Percentiles rank a stretch among this genome's conserved stretches.
phyloP scores from a whole-genome alignment of 2,888 invertebrate species.

The Cryptus armator region DNA sequence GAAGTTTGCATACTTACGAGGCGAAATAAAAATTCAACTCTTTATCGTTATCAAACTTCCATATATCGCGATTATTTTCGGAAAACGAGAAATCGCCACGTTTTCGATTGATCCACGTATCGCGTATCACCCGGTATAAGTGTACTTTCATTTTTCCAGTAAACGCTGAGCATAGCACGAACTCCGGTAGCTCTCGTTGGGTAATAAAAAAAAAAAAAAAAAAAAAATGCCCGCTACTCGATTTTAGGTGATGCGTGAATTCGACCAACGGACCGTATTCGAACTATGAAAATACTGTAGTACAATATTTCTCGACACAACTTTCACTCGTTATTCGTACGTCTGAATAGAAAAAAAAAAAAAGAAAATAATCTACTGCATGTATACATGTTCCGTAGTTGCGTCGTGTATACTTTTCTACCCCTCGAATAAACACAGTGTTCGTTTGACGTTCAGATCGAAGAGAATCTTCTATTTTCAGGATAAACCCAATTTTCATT shows the following conservation, averaged over 20 bases:
- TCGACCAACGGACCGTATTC: background rate
- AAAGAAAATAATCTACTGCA: background rate
- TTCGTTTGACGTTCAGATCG: too few relatives aligned
- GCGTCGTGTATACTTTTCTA: background rate
- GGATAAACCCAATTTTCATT: background rate
- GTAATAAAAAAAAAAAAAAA: background rate
- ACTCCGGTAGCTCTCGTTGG: background rate
- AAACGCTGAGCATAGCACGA: background rate
- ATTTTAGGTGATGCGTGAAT: conserved; percentile 12
- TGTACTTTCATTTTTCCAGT: conserved; percentile 1
- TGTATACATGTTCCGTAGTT: background rate
- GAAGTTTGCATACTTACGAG: background rate
- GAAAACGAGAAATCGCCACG: background rate
- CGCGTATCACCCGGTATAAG: background rate
- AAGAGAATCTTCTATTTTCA: too few relatives aligned
- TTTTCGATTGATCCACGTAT: background rate
- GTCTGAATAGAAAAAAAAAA: background rate
- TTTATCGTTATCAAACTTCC: background rate
- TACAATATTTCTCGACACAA: conserved; percentile 7
- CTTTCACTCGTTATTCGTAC: conserved; percentile 5
- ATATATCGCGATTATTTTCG: background rate
- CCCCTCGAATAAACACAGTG: background rate
- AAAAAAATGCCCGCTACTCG: background rate
- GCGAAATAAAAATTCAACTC: background rate
- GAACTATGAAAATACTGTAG: background rate